Base-by-base conservation (phyloP, 2,797 vertebrate genomes). In the Onychomys torridus region DNA sequence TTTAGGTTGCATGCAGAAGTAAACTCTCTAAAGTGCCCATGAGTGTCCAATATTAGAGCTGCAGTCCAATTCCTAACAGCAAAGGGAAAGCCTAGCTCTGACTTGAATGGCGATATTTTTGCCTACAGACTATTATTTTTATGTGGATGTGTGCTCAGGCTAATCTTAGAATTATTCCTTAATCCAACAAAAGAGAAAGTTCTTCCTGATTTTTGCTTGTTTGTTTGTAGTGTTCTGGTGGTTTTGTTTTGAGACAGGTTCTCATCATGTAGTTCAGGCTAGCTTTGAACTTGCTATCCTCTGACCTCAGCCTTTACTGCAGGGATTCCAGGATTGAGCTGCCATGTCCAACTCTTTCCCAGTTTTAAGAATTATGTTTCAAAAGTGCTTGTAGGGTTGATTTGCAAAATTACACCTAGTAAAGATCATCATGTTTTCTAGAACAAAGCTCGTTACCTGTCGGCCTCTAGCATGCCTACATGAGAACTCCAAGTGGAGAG, bases 1-100 rank as follows among this genome's bases (percentile, higher is more conserved):
- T 94, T 92, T 96, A 93, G 77, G 63, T 73, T 90, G 79, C 93
- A 97, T 90, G 92, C 96, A 96, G 96, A 98, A 97, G 89, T 93
- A 88, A 97, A 97, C 83, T 89, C 69, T 97, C 96, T 91, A 95
- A 96, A 91, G 89, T 61, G 94, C 95, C 65, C 75, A 96, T 97
- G 76, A 96, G 94, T 86, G 84, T 90, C 29, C 52, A 94, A 14
- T 40, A 85, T 86, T 57, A 96, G n/a, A 76, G 14, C 65, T 8
- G 0, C 1, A 59, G 75, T 63, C 8, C 52, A 91, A 86, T 95
- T 91, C 37, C 91, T 94, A 23, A 13, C 55, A 96, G 77, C 32
- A 63, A 97, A 79, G 61, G 85, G 76, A 87, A 95, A 96, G 8
- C 0, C 0, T 90, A 82, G 59, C 23, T 79, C 52, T 78, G 79